Evolutionary conservation across 2,113 vertebrate genomes (phyloP).

Genomic region (Cichladusa arquata): DNA sequence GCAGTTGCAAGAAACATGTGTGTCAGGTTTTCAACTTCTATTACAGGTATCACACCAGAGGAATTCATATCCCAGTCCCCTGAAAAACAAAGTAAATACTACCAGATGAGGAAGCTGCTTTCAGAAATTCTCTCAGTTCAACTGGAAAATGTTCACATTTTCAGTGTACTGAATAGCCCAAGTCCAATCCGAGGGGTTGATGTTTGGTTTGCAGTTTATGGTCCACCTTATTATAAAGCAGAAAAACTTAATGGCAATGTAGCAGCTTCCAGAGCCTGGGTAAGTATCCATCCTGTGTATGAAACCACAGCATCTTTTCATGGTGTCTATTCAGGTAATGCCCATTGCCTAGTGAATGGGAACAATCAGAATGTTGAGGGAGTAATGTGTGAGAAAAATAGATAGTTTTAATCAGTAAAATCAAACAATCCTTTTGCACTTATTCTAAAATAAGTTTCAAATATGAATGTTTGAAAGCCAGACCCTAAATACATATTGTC

Average conservation of each 20-base stretch:
- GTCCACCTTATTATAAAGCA: constrained; percentile 77
- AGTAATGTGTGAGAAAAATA: background rate
- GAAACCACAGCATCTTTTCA: background rate
- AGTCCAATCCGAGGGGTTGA: constrained; percentile 57
- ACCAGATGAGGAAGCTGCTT: constrained; percentile 71
- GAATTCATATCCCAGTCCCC: constrained; percentile 74
- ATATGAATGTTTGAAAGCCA: background rate
- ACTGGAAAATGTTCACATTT: constrained; percentile 77
- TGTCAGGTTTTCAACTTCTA: background rate
- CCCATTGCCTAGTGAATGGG: background rate
- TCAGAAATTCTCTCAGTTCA: constrained; percentile 76
- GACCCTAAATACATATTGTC: background rate
- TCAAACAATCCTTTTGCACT: background rate
- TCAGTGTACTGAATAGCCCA: constrained; percentile 75
- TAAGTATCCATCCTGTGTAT: constrained; percentile 1
- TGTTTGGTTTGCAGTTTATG: constrained; percentile 82
- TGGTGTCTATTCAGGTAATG: background rate
- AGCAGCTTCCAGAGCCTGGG: constrained; percentile 77
- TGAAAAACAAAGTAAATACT: constrained; percentile 75
- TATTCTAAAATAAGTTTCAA: background rate
- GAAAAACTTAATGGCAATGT: constrained; percentile 85
- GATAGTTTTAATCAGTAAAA: background rate
- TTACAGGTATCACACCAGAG: constrained; percentile 79
- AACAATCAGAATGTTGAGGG: background rate
- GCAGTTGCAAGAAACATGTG: background rate